Base-by-base conservation (phyloP, 2,797 vertebrate genomes). In the Pitangus sulphuratus region DNA sequence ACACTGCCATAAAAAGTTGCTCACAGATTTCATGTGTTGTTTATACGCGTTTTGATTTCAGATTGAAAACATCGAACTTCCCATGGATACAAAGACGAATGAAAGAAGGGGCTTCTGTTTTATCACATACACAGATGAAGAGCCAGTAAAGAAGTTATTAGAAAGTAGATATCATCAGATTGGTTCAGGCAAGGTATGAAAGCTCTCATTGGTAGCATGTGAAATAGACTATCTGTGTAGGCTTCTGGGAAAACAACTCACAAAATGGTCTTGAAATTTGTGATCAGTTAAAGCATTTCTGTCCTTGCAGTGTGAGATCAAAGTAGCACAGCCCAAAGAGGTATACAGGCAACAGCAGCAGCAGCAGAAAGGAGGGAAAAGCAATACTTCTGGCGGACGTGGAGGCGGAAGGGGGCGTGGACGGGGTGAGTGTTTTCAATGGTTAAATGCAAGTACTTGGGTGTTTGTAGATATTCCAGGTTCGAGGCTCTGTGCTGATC, bases 291-390 rank as follows among this genome's bases (percentile, higher is more conserved):
- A 84, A 9, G 56, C 5, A 7, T 44, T 76, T n/a, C 13, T 54
- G 3, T 91, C 51, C 69, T 61, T 75, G 53, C 90, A 99, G 98
- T 99, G 98, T 97, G 99, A 99, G 97, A 98, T 99, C 86, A 99
- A 99, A 98, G 99, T 99, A 95, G 99, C 99, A 87, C 99, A 99
- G 84, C 99, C 99, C 66, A 99, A 99, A 97, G 99, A 99, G 87
- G 98, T 99, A 7, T 99, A 99, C 97, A 98, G 98, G 87, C 98
- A 98, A 78, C 98, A 98, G 71, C 98, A 99, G 57, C 98, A 99
- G 93, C 98, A 99, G 83, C 98, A 98, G 64, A 98, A 98, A 97
- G 98, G 98, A 87, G 98, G 98, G 71, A 96, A 98, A 91, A 98
- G 98, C 85, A 97, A 97, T 77, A 89, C 98, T 2, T 89, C 96